Conservation (phyloP, 2,797 vertebrate species). For the Fringilla coelebs region DNA sequence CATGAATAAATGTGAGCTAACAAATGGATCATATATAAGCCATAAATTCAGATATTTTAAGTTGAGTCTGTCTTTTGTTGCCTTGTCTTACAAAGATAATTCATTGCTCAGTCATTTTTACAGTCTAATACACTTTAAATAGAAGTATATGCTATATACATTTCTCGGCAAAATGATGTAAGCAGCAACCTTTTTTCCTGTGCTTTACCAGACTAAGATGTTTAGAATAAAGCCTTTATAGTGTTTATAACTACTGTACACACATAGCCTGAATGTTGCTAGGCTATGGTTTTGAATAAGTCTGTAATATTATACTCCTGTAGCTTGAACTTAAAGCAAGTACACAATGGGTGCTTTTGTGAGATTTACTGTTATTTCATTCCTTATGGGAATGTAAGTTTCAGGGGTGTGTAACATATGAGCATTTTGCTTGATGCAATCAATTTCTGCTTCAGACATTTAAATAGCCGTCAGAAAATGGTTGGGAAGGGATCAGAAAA, state of each 20-base stretch:
- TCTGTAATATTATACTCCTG: conserved; percentile 42
- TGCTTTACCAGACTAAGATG: conserved; percentile 31
- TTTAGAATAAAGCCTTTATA: conserved; percentile 54
- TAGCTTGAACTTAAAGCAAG: conserved; percentile 41
- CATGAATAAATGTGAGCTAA: conserved; percentile 28
- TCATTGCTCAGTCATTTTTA: conserved; percentile 12
- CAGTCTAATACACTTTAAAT: not conserved
- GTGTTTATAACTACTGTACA: conserved; percentile 53
- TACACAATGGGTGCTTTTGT: conserved; percentile 44
- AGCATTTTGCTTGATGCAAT: conserved; percentile 41
- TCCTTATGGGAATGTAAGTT: conserved; percentile 4
- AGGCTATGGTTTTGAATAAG: conserved; percentile 37
- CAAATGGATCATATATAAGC: not conserved
- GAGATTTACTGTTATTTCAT: conserved; percentile 54
- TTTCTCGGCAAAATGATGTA: conserved; percentile 34
- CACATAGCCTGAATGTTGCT: conserved; percentile 19
- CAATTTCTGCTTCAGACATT: conserved; percentile 29
- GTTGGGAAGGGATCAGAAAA: conserved; percentile 41
- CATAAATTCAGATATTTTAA: conserved; percentile 32
- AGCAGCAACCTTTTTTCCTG: conserved; percentile 9
- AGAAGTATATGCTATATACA: not conserved
- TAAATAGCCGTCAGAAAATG: conserved; percentile 42
- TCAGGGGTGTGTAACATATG: not conserved
- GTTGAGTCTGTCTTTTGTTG: conserved; percentile 26
- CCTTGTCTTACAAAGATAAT: conserved; percentile 27